Conservation (phyloP, 2,113 vertebrate genomes). For the Eretmochelys imbricata region DNA sequence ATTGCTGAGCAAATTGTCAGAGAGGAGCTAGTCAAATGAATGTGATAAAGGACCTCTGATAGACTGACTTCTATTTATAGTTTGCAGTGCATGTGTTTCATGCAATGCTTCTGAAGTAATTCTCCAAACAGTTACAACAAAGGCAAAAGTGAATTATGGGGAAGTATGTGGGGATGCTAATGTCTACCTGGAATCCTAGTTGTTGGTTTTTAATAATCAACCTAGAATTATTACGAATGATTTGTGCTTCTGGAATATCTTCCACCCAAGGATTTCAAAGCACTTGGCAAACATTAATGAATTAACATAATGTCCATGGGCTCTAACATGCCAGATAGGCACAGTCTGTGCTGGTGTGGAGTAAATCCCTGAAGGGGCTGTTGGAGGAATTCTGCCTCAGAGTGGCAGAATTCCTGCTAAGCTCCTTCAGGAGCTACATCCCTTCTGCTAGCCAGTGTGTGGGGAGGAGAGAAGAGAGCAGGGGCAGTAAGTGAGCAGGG, state of each 20-base stretch:
- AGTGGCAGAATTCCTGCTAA: background rate
- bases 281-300: background rate
- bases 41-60: background rate
- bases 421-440: background rate
- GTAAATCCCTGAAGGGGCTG: background rate
- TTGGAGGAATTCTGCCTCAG: background rate
- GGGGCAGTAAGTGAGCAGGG: background rate
- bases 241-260: background rate
- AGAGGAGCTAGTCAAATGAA: fast-evolving
- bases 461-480: background rate
- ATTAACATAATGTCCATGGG: background rate
- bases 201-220: background rate
- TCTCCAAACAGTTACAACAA: background rate
- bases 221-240: background rate
- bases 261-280: background rate
- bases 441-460: background rate
- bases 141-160: background rate
- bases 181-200: background rate
- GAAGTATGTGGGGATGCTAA: background rate
- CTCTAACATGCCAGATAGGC: background rate
- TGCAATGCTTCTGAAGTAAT: background rate
- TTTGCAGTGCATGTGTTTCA: background rate
- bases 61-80: background rate
- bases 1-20: background rate
- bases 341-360: background rate